phyloP scores from a whole-genome alignment of 2,888 invertebrate species.

The Cosmorhoe ocellata region DNA sequence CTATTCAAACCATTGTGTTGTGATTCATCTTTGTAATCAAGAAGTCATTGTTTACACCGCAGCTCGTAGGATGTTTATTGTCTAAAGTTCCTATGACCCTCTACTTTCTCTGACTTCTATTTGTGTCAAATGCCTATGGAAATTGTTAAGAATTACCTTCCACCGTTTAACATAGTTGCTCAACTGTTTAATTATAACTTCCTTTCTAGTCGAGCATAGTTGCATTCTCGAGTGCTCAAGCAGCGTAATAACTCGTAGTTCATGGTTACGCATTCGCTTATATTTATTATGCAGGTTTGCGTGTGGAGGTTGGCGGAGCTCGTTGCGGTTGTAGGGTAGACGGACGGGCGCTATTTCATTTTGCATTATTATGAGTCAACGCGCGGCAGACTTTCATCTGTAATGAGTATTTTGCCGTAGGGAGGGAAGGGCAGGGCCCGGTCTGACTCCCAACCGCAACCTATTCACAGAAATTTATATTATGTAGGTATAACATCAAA shows the following conservation, averaged over 20 bases:
- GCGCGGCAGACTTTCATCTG: slow-evolving; percentile 65
- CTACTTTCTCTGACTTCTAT: slow-evolving; percentile 27
- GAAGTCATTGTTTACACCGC: slow-evolving; percentile 34
- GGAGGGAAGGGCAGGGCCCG: slow-evolving; percentile 40
- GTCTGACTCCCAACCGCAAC: slow-evolving; percentile 59
- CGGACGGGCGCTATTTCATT: slow-evolving; percentile 65
- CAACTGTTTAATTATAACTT: slow-evolving; percentile 33
- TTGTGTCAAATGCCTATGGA: slow-evolving; percentile 29
- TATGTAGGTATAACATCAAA: slow-evolving; percentile 16
- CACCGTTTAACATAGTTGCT: slow-evolving; percentile 23
- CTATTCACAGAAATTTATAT: slow-evolving; percentile 43
- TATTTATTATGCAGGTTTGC: slow-evolving; percentile 51
- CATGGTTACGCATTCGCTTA: slow-evolving; percentile 61
- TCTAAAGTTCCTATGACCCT: slow-evolving; percentile 28
- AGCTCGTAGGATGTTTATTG: slow-evolving; percentile 31
- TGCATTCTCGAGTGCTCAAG: slow-evolving; percentile 34
- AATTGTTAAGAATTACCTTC: slow-evolving; percentile 23
- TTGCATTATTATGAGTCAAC: slow-evolving; percentile 63
- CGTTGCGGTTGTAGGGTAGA: slow-evolving; percentile 63
- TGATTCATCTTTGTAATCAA: slow-evolving; percentile 35
- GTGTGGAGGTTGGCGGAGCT: slow-evolving; percentile 40
- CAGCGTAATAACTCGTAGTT: slow-evolving; percentile 56
- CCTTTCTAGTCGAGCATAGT: slow-evolving; percentile 33
- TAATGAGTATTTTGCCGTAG: slow-evolving; percentile 59
- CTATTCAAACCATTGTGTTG: slow-evolving; percentile 28